Percentiles rank a stretch among this genome's conserved stretches.
Conservation (phyloP, 2,797 vertebrate genomes). For the Apogon hyalosoma region DNA sequence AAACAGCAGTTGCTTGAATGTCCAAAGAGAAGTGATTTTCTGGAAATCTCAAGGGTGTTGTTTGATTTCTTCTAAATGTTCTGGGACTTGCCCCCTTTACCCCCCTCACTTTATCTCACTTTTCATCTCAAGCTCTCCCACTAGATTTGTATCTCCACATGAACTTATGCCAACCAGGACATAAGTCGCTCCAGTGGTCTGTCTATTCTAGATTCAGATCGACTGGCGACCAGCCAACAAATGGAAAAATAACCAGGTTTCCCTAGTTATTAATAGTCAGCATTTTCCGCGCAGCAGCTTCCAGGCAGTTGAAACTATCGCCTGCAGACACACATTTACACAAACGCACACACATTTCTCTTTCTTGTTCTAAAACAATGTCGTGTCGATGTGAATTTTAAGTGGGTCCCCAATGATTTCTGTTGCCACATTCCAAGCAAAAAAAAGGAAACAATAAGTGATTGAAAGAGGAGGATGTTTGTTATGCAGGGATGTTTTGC, state of each 20-base stretch:
- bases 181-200: constrained; percentile 73
- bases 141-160: constrained; percentile 48
- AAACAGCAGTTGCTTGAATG: constrained; percentile 17
- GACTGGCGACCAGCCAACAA: constrained; percentile 57
- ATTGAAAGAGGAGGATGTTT: constrained; percentile 81
- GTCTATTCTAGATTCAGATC: constrained; percentile 59
- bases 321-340: constrained; percentile 19
- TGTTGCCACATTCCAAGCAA: constrained; percentile 62
- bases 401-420: constrained; percentile 71
- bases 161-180: constrained; percentile 83
- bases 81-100: constrained; percentile 37
- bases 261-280: constrained; percentile 80
- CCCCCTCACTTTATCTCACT: constrained; percentile 44
- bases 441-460: constrained; percentile 76
- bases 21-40: constrained; percentile 44
- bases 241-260: constrained; percentile 68
- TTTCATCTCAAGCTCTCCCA: constrained; percentile 36
- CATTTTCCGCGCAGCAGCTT: constrained; percentile 60
- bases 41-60: constrained; percentile 37
- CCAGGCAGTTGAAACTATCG: constrained; percentile 52
- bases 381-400: constrained; percentile 68
- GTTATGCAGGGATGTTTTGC: constrained; percentile 75
- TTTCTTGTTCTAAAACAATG: constrained; percentile 69
- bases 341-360: constrained; percentile 27
- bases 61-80: constrained; percentile 45